Percentiles rank a stretch among this genome's conserved stretches.
These are phyloP conservation scores for Phasia obesa DNA, from an alignment of 2,888 invertebrate species.

Conservation along the genomic window DNA sequence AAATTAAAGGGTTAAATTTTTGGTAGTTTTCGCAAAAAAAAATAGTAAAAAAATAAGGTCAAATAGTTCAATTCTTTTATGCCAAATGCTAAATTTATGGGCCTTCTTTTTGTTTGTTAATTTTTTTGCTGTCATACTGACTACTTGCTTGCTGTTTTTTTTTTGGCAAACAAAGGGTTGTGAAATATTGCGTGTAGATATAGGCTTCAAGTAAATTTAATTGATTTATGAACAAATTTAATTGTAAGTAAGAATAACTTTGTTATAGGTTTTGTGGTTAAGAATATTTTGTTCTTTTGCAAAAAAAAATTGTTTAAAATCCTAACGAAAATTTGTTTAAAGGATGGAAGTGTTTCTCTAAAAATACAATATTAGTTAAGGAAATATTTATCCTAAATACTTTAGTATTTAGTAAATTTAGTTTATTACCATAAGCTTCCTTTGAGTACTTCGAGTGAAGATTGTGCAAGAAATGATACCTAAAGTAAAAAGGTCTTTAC, in stretches of 20 bases:
- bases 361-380: no score
- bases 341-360: no score
- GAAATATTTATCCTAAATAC: no score
- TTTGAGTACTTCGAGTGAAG: no score
- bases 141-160: constrained; percentile 14
- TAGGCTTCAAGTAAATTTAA: constrained; percentile 15
- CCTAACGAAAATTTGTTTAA: no score
- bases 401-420: no score
- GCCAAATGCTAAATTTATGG: constrained; percentile 52
- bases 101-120: constrained; percentile 35
- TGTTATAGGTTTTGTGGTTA: no score
- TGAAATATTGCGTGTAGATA: neutral
- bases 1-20: constrained; percentile 45
- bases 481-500: no score
- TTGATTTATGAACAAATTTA: constrained; percentile 51
- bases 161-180: constrained; percentile 26
- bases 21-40: constrained; percentile 25
- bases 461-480: no score
- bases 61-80: constrained; percentile 55
- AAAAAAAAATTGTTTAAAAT: no score
- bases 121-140: constrained; percentile 19
- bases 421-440: no score
- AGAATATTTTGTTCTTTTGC: no score
- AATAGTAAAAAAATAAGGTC: constrained; percentile 43
- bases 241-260: constrained; percentile 14